Percentiles rank a stretch among this genome's conserved stretches.
Evolutionary conservation across 2,888 invertebrate species (phyloP).

Genomic region (Rotaria socialis): DNA sequence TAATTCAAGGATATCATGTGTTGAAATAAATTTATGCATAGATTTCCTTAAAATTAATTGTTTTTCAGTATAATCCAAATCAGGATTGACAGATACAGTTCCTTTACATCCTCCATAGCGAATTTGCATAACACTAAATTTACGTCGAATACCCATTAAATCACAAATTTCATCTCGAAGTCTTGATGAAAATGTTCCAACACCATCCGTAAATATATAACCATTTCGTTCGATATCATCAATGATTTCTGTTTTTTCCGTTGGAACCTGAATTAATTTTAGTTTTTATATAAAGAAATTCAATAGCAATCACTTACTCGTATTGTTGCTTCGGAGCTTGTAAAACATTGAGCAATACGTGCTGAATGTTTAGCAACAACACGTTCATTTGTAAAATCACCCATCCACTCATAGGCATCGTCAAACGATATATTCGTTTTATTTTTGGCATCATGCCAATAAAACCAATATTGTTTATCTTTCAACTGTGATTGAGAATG

Average conservation of each 20-base stretch:
- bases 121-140: constrained; percentile 36
- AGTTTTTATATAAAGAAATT: background rate
- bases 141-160: background rate
- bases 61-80: constrained; percentile 7
- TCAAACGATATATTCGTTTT: background rate
- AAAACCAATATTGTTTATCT: constrained; percentile 34
- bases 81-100: constrained; percentile 24
- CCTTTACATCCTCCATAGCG: constrained; percentile 23
- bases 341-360: constrained; percentile 34
- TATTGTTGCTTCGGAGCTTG: constrained; percentile 34
- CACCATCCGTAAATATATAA: constrained; percentile 33
- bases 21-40: constrained; percentile 16
- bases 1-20: background rate
- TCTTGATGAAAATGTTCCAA: background rate
- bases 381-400: background rate
- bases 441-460: constrained; percentile 3
- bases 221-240: constrained; percentile 26
- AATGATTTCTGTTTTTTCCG: background rate
- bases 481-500: constrained; percentile 15
- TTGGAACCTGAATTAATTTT: background rate
- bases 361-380: constrained; percentile 34
- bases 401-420: background rate
- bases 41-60: constrained; percentile 21
- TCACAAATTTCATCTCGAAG: constrained; percentile 16
- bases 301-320: background rate